Percentiles rank a stretch among this genome's conserved stretches.
phyloP scores from a whole-genome alignment of 2,797 vertebrate species.

The Clarias fuscus region DNA sequence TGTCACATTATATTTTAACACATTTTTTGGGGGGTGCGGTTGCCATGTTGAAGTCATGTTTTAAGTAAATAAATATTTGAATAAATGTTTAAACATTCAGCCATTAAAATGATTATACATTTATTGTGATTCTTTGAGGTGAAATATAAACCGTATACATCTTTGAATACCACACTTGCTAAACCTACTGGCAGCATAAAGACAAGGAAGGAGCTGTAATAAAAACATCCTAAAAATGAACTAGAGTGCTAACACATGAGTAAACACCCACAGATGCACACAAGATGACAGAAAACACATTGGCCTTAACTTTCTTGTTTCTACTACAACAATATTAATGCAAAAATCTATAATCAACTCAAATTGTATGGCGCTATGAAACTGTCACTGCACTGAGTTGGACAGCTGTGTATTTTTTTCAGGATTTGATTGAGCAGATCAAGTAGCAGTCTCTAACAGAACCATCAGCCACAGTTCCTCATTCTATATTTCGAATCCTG shows the following conservation, averaged over 20 bases:
- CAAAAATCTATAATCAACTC: not conserved
- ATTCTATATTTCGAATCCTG: not conserved
- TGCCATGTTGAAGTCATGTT: no score
- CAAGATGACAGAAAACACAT: slow-evolving; percentile 15
- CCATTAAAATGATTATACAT: no score
- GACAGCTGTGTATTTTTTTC: not conserved
- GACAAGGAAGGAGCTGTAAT: not conserved
- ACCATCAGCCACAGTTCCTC: not conserved
- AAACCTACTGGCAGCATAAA: not conserved
- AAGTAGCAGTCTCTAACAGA: not conserved
- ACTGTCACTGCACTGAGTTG: not conserved
- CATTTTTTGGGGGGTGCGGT: no score
- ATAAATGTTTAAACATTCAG: no score
- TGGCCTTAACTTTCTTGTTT: not conserved
- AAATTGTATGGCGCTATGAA: not conserved
- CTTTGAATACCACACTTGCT: not conserved
- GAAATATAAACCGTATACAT: no score
- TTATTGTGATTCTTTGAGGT: no score
- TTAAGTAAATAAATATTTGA: no score
- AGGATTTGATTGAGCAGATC: not conserved
- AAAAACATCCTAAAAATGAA: not conserved
- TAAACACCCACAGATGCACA: slow-evolving; percentile 26
- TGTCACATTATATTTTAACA: no score
- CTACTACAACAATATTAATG: slow-evolving; percentile 10
- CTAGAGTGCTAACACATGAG: not conserved